These are phyloP conservation scores for Physella acuta DNA, from an alignment of 1,140 invertebrate genomes.

Conservation along the genomic window DNA sequence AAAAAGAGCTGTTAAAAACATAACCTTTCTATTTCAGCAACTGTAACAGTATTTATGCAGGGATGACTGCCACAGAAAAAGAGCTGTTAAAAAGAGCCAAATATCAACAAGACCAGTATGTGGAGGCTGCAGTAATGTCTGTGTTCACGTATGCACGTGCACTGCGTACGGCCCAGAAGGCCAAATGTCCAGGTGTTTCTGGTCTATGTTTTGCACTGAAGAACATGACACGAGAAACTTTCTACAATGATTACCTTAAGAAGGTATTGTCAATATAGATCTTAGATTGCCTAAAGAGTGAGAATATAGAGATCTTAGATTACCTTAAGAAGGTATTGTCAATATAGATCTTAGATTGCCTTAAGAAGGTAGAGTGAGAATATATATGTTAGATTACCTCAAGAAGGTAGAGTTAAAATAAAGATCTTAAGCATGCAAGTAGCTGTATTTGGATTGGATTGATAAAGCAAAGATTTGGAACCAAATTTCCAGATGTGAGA, in stretches of 20 bases:
- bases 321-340: slow-evolving; percentile 58
- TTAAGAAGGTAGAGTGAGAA: too few species aligned
- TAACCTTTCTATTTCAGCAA: neutral
- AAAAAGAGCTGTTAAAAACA: too few species aligned
- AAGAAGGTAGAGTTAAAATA: slow-evolving; percentile 56
- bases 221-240: slow-evolving; percentile 50
- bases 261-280: too few species aligned
- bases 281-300: too few species aligned
- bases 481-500: too few species aligned
- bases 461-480: too few species aligned
- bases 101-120: slow-evolving; percentile 52
- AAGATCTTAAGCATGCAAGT: too few species aligned
- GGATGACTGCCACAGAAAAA: neutral
- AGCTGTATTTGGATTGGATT: too few species aligned
- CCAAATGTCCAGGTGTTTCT: slow-evolving; percentile 43
- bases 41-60: neutral
- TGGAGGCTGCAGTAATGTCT: slow-evolving; percentile 58
- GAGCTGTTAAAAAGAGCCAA: slow-evolving; percentile 4
- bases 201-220: slow-evolving; percentile 53
- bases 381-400: too few species aligned
- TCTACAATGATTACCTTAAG: slow-evolving; percentile 56
- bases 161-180: slow-evolving; percentile 54
- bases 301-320: too few species aligned
- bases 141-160: slow-evolving; percentile 59
- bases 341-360: too few species aligned